Evolutionary conservation across 2,888 invertebrate species (phyloP), one percentile per base, ranked within the genome.

Genomic region (Agelastica alni): DNA sequence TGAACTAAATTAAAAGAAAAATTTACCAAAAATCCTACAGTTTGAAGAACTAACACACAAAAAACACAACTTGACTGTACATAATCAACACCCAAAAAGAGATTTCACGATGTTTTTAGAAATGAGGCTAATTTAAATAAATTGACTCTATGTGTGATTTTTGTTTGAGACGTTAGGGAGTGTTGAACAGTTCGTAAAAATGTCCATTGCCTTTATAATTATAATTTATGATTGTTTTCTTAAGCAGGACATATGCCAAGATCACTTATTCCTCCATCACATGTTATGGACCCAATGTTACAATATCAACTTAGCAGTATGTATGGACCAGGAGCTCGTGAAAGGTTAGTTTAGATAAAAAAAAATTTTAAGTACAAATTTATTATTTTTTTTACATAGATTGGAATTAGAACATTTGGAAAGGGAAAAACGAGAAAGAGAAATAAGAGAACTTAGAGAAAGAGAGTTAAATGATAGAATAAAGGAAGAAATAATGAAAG

Each of bases 401-500:
- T 56, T 85, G 36, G 85, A 85, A 66, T 73, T 85, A 32, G 87
- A 88, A 67, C 85, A 87, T 64, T 76, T 87, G 17, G 87, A 87
- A 64, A 73, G 87, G 43, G 87, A 87, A 73, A 84, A 87, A 69
- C 78, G 89, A 53, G 89, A 89, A 71, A 76, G 89, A 51, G 90
- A 91, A 74, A 89, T 90, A 61, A 78, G 89, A n/a, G 92, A 92
- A 70, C 77, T 90, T 44, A 79, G 89, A 13, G 91, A 90, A 73
- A 79, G 90, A 62, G 93, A 93, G 73, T 79, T 92, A 61, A 88
- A 88, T 71, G 92, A 92, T 70, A 81, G 93, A 61, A 81, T 95
- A 61, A 93, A 95, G 78, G 94, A 94, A 72, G 96, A 93, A 75
- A 82, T 93, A 60, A 79, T 91, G 79, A 89, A 96, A 79, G 85